Evolutionary conservation across 2,113 vertebrate genomes (phyloP).

Genomic region (Columba janthina): DNA sequence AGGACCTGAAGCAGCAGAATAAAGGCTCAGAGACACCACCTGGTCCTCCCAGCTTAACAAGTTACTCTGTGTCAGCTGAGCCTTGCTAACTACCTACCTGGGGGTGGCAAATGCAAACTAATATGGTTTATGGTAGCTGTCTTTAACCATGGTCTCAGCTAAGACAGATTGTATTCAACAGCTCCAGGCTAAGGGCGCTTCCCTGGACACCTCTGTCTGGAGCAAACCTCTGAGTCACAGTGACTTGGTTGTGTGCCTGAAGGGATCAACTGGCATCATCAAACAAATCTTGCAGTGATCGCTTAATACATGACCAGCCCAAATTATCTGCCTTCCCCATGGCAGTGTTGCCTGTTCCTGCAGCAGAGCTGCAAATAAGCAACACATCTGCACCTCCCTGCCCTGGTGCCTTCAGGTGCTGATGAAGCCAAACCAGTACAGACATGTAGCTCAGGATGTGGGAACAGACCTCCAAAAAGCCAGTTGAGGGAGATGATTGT

Average conservation of each 20-base stretch:
- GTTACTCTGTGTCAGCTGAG: neutral
- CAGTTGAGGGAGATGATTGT: too few relatives aligned
- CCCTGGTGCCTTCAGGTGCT: accelerated
- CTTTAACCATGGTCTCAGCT: neutral
- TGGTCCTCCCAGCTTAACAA: neutral
- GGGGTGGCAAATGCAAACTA: neutral
- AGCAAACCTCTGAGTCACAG: neutral
- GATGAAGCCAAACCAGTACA: neutral
- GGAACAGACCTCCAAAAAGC: neutral
- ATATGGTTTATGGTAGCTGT: neutral
- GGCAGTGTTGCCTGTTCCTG: neutral
- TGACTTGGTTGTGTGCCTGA: neutral
- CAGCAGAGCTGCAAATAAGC: neutral
- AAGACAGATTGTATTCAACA: neutral
- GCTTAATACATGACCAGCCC: neutral
- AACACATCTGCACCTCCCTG: neutral
- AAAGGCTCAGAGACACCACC: neutral
- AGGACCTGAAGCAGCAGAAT: neutral
- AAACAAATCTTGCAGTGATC: neutral
- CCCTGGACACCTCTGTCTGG: neutral
- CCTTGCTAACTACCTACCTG: neutral
- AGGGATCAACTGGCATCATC: neutral
- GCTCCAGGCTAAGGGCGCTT: accelerated
- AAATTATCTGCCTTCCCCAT: neutral
- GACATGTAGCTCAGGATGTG: neutral